Conservation (phyloP, 2,113 vertebrate species). For the Malurus melanocephalus region DNA sequence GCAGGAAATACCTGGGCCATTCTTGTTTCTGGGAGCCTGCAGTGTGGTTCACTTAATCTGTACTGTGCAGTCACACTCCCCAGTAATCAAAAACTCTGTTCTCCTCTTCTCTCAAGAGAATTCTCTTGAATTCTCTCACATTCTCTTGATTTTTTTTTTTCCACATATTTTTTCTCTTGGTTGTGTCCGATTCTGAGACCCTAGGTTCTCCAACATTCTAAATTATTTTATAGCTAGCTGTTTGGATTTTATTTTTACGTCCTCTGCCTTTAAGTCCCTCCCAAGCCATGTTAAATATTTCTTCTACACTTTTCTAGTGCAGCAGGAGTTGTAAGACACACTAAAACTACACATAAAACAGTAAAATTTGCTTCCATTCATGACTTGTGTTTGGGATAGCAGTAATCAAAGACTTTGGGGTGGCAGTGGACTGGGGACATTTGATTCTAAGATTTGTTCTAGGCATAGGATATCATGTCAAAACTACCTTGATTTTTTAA, state of each 20-base stretch:
- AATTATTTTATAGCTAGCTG: not conserved
- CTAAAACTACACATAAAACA: not conserved
- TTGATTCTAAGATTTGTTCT: not conserved
- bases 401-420: not conserved
- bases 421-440: not conserved
- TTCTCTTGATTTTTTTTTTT: too few species aligned
- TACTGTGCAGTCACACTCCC: not conserved
- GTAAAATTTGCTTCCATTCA: not conserved
- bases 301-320: not conserved
- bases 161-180: too few species aligned
- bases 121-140: too few species aligned
- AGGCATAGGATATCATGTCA: not conserved
- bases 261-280: not conserved
- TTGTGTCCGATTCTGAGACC: not conserved
- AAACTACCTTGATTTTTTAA: not conserved
- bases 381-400: not conserved
- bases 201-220: not conserved
- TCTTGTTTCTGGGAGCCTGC: not conserved
- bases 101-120: not conserved
- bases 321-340: not conserved
- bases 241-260: not conserved
- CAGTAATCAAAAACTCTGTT: not conserved
- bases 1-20: not conserved
- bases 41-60: not conserved
- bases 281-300: not conserved